Base-by-base conservation (phyloP, 1,140 invertebrate species). In the Wiebesia pumilae region DNA sequence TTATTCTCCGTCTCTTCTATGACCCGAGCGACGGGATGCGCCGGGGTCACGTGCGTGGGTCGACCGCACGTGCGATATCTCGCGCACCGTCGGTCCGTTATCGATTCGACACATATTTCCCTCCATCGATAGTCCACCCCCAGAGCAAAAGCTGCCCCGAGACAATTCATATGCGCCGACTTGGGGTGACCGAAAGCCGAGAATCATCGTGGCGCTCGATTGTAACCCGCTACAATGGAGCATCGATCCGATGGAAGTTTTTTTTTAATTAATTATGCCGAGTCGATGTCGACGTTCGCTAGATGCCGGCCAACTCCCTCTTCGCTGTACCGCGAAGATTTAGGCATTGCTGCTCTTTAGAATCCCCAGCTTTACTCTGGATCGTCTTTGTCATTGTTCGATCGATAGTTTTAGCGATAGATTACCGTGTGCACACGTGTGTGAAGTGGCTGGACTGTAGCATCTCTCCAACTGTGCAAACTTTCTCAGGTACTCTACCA, bases 61-160 rank as follows among this genome's bases (percentile, higher is more conserved):
- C 19, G 40, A n/a, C 2, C 21, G 24, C 33, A 38, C 71, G 71
- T 75, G 38, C 14, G 12, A 19, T 38, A 38, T 47, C 73, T 10
- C 38, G 4, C n/a, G 58, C 27, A 12, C 33, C 67, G 33, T 21
- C 38, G 38, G 7, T 33, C 21, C 47, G 81, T 82, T 90, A 91
- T 91, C 88, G 92, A 92, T 92, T 92, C 90, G 91, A 89, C 91
- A 91, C 91, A 92, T 90, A 92, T 92, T 91, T 80, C 87, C 80
- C 58, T 27, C 10, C 24, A 62, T 62, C 24, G 16, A 54, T 54
- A 47, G 43, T 47, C 51, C 51, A 7, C 51, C 7, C 14, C 51
- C 51, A n/a, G n/a, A n/a, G n/a, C n/a, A n/a, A n/a, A n/a, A n/a
- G n/a, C n/a, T n/a, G n/a, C n/a, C 9, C 87, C 78, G 30, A 10